A percentile compares a stretch with the other conserved stretches of the same genome.
Conservation (phyloP, 2,888 invertebrate species). For the Drosophila borealis region DNA sequence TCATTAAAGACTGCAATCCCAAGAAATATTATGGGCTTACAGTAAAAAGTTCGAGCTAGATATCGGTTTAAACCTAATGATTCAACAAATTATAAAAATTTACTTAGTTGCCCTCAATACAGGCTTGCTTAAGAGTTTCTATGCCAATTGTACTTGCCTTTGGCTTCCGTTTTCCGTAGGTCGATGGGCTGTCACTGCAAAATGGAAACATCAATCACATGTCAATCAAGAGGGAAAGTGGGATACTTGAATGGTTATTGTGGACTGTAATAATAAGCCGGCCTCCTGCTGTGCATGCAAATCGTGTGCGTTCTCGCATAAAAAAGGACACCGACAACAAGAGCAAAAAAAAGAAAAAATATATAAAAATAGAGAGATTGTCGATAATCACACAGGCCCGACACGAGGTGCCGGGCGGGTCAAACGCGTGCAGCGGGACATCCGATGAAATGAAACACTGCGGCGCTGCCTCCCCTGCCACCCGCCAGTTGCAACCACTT, state of each 20-base stretch:
- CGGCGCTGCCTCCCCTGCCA: conserved; percentile 23
- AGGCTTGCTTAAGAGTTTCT: not conserved
- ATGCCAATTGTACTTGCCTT: conserved; percentile 22
- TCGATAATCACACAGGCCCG: conserved; percentile 53
- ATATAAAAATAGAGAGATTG: conserved; percentile 31
- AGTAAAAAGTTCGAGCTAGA: no score
- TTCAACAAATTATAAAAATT: not conserved
- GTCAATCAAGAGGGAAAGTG: conserved; percentile 79
- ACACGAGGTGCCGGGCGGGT: conserved; percentile 66
- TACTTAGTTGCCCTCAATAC: not conserved
- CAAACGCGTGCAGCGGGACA: conserved; percentile 59
- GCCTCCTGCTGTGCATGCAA: conserved; percentile 69
- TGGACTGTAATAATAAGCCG: conserved; percentile 53
- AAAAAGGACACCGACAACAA: conserved; percentile 46
- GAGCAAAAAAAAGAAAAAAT: conserved; percentile 31
- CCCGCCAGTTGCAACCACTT: conserved; percentile 32
- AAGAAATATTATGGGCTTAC: no score
- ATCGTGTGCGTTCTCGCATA: conserved; percentile 68
- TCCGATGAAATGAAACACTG: conserved; percentile 4
- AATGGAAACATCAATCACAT: conserved; percentile 83
- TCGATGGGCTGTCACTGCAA: conserved; percentile 50
- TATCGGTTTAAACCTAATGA: no score
- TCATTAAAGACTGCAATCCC: no score
- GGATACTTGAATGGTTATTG: conserved; percentile 65
- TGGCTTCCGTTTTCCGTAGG: conserved; percentile 27